Evolutionary conservation across 1,140 invertebrate species (phyloP).

Genomic region (Sycobia sp.): DNA sequence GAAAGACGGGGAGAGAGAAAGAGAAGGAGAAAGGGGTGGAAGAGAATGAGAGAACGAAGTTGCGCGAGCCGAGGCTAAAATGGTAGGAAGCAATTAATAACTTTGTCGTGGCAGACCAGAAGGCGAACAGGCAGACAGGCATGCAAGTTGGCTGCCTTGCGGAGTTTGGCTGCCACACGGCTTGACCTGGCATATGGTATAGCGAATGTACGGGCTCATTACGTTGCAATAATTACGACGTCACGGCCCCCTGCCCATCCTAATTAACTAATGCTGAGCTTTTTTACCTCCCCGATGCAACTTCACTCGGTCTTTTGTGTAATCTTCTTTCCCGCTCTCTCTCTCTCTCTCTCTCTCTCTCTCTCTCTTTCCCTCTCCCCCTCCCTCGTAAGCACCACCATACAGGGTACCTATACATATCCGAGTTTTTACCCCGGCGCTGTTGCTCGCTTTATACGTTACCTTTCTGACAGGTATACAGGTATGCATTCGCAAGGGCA

Average conservation of each 20-base stretch:
- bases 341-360: neutral
- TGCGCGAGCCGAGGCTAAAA: conserved; percentile 39
- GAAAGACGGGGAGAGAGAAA: neutral
- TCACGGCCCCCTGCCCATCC: conserved; percentile 55
- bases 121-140: conserved; percentile 38
- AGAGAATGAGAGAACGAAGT: too few relatives aligned
- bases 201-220: conserved; percentile 31
- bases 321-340: neutral
- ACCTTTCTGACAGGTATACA: too few relatives aligned
- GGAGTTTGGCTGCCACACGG: conserved; percentile 24
- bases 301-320: neutral
- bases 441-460: too few relatives aligned
- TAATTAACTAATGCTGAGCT: conserved; percentile 54
- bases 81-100: conserved; percentile 60
- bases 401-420: too few relatives aligned
- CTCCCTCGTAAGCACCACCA: too few relatives aligned
- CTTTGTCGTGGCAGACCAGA: conserved; percentile 51
- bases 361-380: neutral
- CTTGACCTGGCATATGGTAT: neutral
- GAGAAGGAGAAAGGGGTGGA: conserved; percentile 1
- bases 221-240: conserved; percentile 58
- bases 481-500: too few relatives aligned
- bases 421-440: too few relatives aligned
- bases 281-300: neutral
- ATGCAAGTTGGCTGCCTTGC: conserved; percentile 40